Conservation (phyloP, 1,140 invertebrate species). For the Pseudachorutes palmiensis region DNA sequence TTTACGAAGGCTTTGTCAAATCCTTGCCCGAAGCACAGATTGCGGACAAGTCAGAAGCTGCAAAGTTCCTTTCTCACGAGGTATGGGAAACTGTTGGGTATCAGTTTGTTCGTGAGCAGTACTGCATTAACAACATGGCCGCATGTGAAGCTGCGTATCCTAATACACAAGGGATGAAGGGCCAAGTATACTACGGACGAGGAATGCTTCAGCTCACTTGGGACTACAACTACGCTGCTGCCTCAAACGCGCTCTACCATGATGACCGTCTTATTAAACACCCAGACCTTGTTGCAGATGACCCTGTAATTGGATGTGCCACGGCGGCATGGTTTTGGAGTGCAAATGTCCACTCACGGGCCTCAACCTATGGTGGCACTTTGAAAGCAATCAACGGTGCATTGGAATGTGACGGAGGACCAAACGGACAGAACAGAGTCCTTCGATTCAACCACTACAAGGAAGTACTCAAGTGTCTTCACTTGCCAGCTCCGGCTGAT, state of each 20-base stretch:
- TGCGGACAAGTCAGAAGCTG: constrained; percentile 10
- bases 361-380: constrained; percentile 17
- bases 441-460: constrained; percentile 20
- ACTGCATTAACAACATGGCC: constrained; percentile 15
- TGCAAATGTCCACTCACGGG: constrained; percentile 18
- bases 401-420: constrained; percentile 25
- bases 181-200: constrained; percentile 26
- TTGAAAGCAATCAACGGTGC: constrained; percentile 22
- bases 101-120: constrained; percentile 14
- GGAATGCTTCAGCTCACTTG: constrained; percentile 25
- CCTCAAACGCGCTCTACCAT: constrained; percentile 13
- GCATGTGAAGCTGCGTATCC: constrained; percentile 14
- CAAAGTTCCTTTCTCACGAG: constrained; percentile 16
- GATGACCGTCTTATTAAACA: constrained; percentile 19
- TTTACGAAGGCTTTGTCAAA: constrained; percentile 21
- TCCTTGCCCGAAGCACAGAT: constrained; percentile 19
- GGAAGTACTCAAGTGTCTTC: background rate
- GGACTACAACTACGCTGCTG: constrained; percentile 27
- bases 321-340: constrained; percentile 26
- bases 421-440: constrained; percentile 8
- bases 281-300: constrained; percentile 20
- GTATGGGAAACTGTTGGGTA: constrained; percentile 23
- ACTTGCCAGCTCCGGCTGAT: background rate
- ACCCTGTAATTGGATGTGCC: constrained; percentile 18
- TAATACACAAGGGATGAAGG: constrained; percentile 2